Conservation (phyloP, 2,888 invertebrate species). For the Lydus trimaculatus region DNA sequence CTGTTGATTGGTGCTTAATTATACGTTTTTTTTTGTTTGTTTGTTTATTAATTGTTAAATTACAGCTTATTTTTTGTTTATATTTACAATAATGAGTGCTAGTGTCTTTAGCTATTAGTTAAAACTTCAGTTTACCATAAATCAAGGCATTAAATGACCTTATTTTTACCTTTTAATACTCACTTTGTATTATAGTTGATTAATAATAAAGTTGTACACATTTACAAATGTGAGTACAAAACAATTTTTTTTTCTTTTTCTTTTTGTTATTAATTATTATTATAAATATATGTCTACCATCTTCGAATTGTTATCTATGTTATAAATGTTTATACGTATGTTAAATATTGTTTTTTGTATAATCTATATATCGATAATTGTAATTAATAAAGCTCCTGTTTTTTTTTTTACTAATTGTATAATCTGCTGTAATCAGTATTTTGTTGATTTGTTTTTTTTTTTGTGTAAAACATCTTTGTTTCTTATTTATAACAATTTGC, state of each 20-base stretch:
- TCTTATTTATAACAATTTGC: slow-evolving; percentile 52
- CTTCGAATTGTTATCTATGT: slow-evolving; percentile 55
- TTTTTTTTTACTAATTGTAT: slow-evolving; percentile 35
- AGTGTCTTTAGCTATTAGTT: slow-evolving; percentile 47
- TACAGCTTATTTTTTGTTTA: slow-evolving; percentile 33
- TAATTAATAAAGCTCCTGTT: slow-evolving; percentile 35
- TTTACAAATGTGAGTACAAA: slow-evolving; percentile 51
- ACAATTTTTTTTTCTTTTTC: slow-evolving; percentile 40
- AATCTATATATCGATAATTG: slow-evolving; percentile 35
- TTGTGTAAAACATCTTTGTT: slow-evolving; percentile 42
- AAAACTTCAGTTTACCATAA: slow-evolving; percentile 58
- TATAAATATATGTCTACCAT: slow-evolving; percentile 43
- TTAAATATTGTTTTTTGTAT: slow-evolving; percentile 33
- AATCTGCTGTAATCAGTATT: slow-evolving; percentile 44
- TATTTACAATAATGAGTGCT: slow-evolving; percentile 25
- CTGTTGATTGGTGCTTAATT: slow-evolving; percentile 32
- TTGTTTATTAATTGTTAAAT: slow-evolving; percentile 27
- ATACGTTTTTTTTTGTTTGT: not conserved
- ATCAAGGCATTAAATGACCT: slow-evolving; percentile 58
- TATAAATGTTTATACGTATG: slow-evolving; percentile 52
- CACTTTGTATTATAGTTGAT: slow-evolving; percentile 53
- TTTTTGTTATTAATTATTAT: not conserved
- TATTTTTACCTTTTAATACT: slow-evolving; percentile 55
- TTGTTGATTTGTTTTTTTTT: slow-evolving; percentile 37
- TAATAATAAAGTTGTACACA: slow-evolving; percentile 38